A percentile compares a stretch with the other conserved stretches of the same genome.
Conservation (phyloP, 2,797 vertebrate species). For the Gephyroberyx darwinii region DNA sequence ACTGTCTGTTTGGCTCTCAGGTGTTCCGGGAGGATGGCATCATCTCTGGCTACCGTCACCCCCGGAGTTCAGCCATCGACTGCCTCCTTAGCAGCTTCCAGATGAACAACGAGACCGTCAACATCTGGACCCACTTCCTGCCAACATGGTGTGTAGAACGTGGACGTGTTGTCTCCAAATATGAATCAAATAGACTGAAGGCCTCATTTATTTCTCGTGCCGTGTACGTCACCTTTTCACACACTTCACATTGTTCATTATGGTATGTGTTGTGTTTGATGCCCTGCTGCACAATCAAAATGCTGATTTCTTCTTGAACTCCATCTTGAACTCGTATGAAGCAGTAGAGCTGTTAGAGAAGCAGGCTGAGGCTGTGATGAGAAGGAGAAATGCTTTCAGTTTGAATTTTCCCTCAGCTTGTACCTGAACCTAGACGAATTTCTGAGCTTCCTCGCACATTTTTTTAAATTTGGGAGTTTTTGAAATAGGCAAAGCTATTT, state of each 20-base stretch:
- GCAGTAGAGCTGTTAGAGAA: no score
- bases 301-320: no score
- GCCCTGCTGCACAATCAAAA: no score
- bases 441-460: not conserved
- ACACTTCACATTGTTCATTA: not conserved
- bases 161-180: not conserved
- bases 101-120: constrained; percentile 90
- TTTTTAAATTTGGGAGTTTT: not conserved
- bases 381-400: not conserved
- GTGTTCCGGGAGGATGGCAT: constrained; percentile 91
- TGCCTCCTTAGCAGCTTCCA: constrained; percentile 93
- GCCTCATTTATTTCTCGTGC: not conserved
- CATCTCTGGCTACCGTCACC: constrained; percentile 89
- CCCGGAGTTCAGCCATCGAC: constrained; percentile 88
- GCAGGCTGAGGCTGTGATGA: no score
- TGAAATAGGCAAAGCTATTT: not conserved
- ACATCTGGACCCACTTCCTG: constrained; percentile 94
- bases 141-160: constrained; percentile 82
- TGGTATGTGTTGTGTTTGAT: no score
- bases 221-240: not conserved
- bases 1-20: constrained; percentile 66
- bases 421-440: no score
- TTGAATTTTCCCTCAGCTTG: not conserved
- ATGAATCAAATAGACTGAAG: no score
- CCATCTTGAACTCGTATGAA: no score